These are phyloP conservation scores for Sinonovacula constricta DNA, from an alignment of 1,140 invertebrate species.

Conservation along the genomic window DNA sequence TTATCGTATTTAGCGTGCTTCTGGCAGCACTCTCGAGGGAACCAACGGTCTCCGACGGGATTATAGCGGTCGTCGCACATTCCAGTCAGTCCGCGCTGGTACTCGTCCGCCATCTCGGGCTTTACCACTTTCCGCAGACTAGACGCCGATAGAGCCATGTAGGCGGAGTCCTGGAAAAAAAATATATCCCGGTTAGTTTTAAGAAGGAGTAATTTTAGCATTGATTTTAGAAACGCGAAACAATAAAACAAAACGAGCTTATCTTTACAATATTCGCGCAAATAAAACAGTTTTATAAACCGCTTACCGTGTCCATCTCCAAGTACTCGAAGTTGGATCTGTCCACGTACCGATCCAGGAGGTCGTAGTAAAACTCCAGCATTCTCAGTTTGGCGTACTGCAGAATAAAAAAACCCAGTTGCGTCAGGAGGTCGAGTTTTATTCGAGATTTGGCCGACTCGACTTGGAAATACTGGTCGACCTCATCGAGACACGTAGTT, in stretches of 20 bases:
- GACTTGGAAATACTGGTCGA: slow-evolving; percentile 34
- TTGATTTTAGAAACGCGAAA: too few species aligned
- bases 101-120: neutral
- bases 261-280: neutral
- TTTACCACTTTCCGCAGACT: neutral
- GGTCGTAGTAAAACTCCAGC: slow-evolving; percentile 62
- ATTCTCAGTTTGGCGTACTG: slow-evolving; percentile 61
- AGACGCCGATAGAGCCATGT: neutral
- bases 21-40: slow-evolving; percentile 38
- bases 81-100: slow-evolving; percentile 21
- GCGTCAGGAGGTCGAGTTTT: slow-evolving; percentile 31
- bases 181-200: too few species aligned
- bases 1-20: slow-evolving; percentile 16
- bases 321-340: slow-evolving; percentile 49
- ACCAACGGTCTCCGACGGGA: slow-evolving; percentile 25
- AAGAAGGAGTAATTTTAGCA: too few species aligned
- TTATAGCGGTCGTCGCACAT: slow-evolving; percentile 21
- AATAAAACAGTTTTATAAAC: neutral
- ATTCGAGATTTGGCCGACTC: slow-evolving; percentile 35
- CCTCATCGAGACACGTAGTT: slow-evolving; percentile 7
- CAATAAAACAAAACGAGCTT: too few species aligned
- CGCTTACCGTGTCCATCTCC: slow-evolving; percentile 58
- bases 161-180: neutral
- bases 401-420: slow-evolving; percentile 59
- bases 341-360: slow-evolving; percentile 52